Evolutionary conservation across 2,797 vertebrate species (phyloP).

Genomic region (Falco rusticolus): DNA sequence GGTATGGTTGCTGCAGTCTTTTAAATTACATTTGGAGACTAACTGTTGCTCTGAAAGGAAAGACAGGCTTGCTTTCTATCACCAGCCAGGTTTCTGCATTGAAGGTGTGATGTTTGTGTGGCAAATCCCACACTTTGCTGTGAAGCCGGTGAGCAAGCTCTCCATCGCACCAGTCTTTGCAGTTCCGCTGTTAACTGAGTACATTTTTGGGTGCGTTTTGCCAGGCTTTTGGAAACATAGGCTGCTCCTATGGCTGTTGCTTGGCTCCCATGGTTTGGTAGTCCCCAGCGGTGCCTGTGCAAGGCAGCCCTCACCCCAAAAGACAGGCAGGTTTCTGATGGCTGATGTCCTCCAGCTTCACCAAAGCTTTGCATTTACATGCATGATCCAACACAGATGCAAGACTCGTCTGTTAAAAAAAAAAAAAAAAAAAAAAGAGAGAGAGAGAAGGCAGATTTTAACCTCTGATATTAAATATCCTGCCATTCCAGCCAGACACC

Average conservation of each 20-base stretch:
- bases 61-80: background rate
- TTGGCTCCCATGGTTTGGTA: background rate
- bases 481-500: background rate
- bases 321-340: background rate
- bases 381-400: background rate
- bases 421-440: background rate
- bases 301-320: background rate
- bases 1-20: background rate
- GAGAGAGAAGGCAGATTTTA: background rate
- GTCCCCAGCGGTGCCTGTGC: background rate
- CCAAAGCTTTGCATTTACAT: background rate
- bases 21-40: background rate
- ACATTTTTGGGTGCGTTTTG: background rate
- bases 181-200: background rate
- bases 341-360: background rate
- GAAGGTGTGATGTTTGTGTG: background rate
- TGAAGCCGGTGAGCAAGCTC: background rate
- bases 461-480: background rate
- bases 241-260: background rate
- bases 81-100: background rate
- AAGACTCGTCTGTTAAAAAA: background rate
- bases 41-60: background rate
- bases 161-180: background rate
- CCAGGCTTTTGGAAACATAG: background rate
- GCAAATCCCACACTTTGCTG: background rate